A percentile compares a stretch with the other conserved stretches of the same genome.
phyloP scores from a whole-genome alignment of 2,797 vertebrate genomes.

The Neomorphus geoffroyi region DNA sequence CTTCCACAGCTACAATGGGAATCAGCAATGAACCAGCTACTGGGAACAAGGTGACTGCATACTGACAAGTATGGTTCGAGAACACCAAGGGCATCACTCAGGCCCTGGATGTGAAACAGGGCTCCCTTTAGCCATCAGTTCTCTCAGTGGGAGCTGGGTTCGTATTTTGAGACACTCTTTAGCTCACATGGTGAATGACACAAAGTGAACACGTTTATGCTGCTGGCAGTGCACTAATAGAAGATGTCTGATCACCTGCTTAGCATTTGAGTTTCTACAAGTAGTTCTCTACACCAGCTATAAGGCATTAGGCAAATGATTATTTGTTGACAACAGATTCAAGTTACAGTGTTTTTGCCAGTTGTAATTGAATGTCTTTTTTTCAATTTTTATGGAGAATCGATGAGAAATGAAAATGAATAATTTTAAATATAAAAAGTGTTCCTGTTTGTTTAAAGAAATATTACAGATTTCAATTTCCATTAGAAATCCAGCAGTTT shows the following conservation, averaged over 20 bases:
- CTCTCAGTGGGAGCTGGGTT: background rate
- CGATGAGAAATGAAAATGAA: constrained; percentile 59
- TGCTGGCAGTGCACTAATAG: constrained; percentile 21
- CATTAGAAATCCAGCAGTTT: constrained; percentile 5
- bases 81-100: background rate
- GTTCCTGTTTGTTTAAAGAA: constrained; percentile 61
- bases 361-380: background rate
- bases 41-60: background rate
- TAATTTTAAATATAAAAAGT: constrained; percentile 59
- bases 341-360: constrained; percentile 44
- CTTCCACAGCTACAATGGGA: constrained; percentile 4
- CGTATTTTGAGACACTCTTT: background rate
- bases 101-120: background rate
- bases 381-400: background rate
- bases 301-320: constrained; percentile 61
- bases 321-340: constrained; percentile 11
- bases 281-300: constrained; percentile 44
- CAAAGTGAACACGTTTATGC: background rate
- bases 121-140: background rate
- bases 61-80: background rate
- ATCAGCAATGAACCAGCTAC: background rate
- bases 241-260: constrained; percentile 11
- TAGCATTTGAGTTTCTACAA: constrained; percentile 5
- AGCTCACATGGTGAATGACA: background rate
- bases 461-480: constrained; percentile 44